Base-by-base conservation (phyloP, 2,113 vertebrate genomes). In the Xiphophorus maculatus region DNA sequence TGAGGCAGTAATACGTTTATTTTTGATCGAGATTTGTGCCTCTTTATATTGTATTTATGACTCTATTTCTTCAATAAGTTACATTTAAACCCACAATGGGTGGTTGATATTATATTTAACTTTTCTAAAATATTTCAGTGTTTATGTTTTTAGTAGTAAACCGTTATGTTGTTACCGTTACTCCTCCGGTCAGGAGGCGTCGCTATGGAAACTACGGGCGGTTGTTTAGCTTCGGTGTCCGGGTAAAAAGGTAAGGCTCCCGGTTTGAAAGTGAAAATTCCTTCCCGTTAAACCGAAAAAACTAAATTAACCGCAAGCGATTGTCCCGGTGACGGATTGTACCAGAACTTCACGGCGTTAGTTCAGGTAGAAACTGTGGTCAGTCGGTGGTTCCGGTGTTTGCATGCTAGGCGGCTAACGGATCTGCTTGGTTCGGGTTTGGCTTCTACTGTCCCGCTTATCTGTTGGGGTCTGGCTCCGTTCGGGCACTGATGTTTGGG, bases 211-310 rank as follows among this genome's bases (percentile, higher is more conserved):
- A 0, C 44, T 1, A 10, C 13, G 2, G 13, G 11, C 0, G 3
- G 28, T 32, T 22, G 1, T 29, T 19, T 28, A 15, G 15, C 12
- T 30, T 35, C 15, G n/a, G 58, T 32, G 8, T 74, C 77, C 71
- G 77, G 71, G 66, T 67, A 0, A 61, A 58, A 58, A 63, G 64
- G 51, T 68, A 30, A 67, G 3, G 58, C 32, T 54, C 40, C 40
- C 4, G 27, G 78, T 80, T 80, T 74, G 66, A 80, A 74, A 5
- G 60, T 28, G 63, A 12, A 19, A 51, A 42, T 11, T 37, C 40
- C 12, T 32, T 61, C 17, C 42, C 60, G 44, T 32, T 54, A 29
- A 22, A 13, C 27, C 3, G 25, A 58, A 25, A 58, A 58, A 58
- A 58, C 0, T 3, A 6, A 58, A 58, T 17, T 58, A 58, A n/a